These are phyloP conservation scores for Dunckerocampus dactyliophorus DNA, from an alignment of 2,113 vertebrate species.

Conservation along the genomic window DNA sequence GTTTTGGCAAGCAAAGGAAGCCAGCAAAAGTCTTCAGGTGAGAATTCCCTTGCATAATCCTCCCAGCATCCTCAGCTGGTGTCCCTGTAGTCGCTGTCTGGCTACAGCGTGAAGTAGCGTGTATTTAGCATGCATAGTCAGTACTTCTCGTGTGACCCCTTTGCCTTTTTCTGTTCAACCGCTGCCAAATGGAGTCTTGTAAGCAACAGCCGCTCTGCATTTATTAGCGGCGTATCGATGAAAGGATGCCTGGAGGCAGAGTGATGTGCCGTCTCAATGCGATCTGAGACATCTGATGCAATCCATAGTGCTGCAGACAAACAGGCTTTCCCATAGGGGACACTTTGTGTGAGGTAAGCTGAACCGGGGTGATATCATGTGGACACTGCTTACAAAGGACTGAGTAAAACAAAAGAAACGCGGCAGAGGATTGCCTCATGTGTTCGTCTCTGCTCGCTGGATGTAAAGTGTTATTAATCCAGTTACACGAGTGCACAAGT, in stretches of 20 bases:
- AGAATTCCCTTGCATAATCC: too few relatives aligned
- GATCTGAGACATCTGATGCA: constrained; percentile 39
- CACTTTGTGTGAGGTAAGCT: constrained; percentile 41
- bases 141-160: constrained; percentile 7
- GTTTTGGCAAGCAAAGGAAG: too few relatives aligned
- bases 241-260: constrained; percentile 48
- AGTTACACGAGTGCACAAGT: too few relatives aligned
- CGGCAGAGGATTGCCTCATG: too few relatives aligned
- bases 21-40: too few relatives aligned
- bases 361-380: constrained; percentile 19
- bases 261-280: constrained; percentile 41
- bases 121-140: constrained; percentile 17
- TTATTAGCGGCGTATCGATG: constrained; percentile 49
- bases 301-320: constrained; percentile 52
- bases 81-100: too few relatives aligned
- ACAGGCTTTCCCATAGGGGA: constrained; percentile 40
- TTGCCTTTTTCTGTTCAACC: constrained; percentile 21
- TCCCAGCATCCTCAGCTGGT: too few relatives aligned
- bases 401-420: constrained; percentile 11
- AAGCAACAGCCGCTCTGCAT: constrained; percentile 36
- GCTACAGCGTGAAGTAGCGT: constrained; percentile 5
- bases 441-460: too few relatives aligned
- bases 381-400: constrained; percentile 11
- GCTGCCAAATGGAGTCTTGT: constrained; percentile 22
- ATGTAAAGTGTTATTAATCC: too few relatives aligned